These are phyloP conservation scores for Ligdia adustata DNA, from an alignment of 2,888 invertebrate species.

Conservation along the genomic window DNA sequence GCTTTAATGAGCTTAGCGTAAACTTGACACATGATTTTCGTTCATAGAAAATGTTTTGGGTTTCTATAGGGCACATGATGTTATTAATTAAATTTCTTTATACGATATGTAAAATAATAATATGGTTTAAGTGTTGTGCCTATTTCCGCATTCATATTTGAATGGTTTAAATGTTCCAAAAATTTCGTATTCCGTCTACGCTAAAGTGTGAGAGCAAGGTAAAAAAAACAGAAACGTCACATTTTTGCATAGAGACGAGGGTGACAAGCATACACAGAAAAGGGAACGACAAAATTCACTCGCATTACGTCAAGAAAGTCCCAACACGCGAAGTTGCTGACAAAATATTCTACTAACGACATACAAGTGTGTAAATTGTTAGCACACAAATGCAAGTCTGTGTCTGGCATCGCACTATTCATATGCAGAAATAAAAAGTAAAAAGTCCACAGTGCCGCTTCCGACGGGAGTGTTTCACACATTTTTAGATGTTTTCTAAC, in stretches of 20 bases:
- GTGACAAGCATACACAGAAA: slow-evolving; percentile 4
- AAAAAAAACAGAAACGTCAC: not conserved
- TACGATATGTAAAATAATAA: no score
- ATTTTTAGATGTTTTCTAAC: slow-evolving; percentile 30
- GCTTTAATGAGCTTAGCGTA: slow-evolving; percentile 42
- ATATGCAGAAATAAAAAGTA: slow-evolving; percentile 36
- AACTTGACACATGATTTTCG: slow-evolving; percentile 36
- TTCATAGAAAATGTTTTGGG: slow-evolving; percentile 28
- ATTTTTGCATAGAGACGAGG: slow-evolving; percentile 7
- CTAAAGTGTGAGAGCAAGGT: not conserved
- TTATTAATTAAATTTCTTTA: no score
- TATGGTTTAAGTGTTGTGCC: no score
- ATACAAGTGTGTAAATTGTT: slow-evolving; percentile 16
- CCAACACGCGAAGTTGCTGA: slow-evolving; percentile 8
- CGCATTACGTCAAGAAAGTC: slow-evolving; percentile 14
- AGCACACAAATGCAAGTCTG: slow-evolving; percentile 23
- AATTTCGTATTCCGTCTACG: slow-evolving; percentile 14
- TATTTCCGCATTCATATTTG: no score
- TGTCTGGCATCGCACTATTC: slow-evolving; percentile 33
- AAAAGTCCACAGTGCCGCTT: slow-evolving; percentile 33
- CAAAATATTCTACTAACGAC: slow-evolving; percentile 19
- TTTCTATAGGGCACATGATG: no score
- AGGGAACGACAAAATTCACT: slow-evolving; percentile 9
- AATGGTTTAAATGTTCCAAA: slow-evolving; percentile 3
- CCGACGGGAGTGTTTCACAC: slow-evolving; percentile 41